A percentile compares a stretch with the other conserved stretches of the same genome.
These are phyloP conservation scores for Hemistola chrysoprasaria DNA, from an alignment of 2,888 invertebrate genomes.

Conservation along the genomic window DNA sequence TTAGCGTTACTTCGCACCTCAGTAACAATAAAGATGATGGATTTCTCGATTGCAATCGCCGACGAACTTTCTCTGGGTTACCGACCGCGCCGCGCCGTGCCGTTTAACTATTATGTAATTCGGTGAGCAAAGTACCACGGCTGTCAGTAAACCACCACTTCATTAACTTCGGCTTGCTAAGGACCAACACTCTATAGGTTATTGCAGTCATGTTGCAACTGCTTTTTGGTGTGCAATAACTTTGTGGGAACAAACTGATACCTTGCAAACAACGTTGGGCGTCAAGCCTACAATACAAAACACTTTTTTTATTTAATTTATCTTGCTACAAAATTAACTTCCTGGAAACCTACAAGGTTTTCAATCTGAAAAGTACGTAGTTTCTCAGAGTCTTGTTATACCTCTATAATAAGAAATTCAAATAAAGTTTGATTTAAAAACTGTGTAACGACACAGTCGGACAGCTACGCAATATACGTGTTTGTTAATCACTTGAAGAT, in stretches of 20 bases:
- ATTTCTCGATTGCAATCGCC: slow-evolving; percentile 58
- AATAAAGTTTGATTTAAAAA: too few species aligned
- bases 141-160: slow-evolving; percentile 41
- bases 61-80: slow-evolving; percentile 63
- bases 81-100: slow-evolving; percentile 31
- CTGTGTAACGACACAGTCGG: too few species aligned
- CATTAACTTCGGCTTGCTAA: slow-evolving; percentile 42
- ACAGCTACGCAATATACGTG: too few species aligned
- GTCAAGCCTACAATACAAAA: slow-evolving; percentile 3
- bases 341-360: too few species aligned
- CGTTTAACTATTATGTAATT: slow-evolving; percentile 41
- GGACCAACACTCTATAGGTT: slow-evolving; percentile 34
- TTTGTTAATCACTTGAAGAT: too few species aligned
- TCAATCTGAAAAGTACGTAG: too few species aligned
- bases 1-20: slow-evolving; percentile 48
- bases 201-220: slow-evolving; percentile 18
- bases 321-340: neutral
- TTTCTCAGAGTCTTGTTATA: too few species aligned
- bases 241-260: slow-evolving; percentile 20
- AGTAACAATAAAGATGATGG: slow-evolving; percentile 44
- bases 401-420: neutral
- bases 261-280: slow-evolving; percentile 16
- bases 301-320: neutral
- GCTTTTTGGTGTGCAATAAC: slow-evolving; percentile 20
- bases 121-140: slow-evolving; percentile 33